These are phyloP conservation scores for Microctonus aethiopoides DNA, from an alignment of 2,888 invertebrate genomes.

Conservation along the genomic window DNA sequence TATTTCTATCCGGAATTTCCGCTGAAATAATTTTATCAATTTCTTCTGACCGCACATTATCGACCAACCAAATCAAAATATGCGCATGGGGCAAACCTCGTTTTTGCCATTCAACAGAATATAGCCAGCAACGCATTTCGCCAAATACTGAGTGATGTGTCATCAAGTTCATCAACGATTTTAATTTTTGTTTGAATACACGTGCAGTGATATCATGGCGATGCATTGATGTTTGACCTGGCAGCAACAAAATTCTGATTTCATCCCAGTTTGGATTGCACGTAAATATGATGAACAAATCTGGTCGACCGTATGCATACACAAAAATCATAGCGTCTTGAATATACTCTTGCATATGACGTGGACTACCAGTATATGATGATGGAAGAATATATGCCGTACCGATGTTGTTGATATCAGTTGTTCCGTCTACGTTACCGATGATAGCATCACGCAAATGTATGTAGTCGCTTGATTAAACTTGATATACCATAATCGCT, in stretches of 20 bases:
- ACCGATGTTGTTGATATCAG: slow-evolving; percentile 19
- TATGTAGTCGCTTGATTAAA: slow-evolving; percentile 57
- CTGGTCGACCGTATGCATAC: slow-evolving; percentile 33
- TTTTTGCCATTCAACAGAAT: slow-evolving; percentile 54
- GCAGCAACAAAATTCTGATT: slow-evolving; percentile 19
- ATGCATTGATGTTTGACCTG: slow-evolving; percentile 41
- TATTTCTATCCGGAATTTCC: slow-evolving; percentile 48
- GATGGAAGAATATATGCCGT: slow-evolving; percentile 41
- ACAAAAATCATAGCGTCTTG: slow-evolving; percentile 48
- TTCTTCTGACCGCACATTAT: slow-evolving; percentile 34
- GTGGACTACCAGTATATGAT: slow-evolving; percentile 53
- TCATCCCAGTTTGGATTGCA: slow-evolving; percentile 36
- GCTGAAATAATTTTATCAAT: slow-evolving; percentile 40
- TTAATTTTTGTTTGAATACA: no score
- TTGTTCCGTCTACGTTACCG: slow-evolving; percentile 47
- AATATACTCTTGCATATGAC: slow-evolving; percentile 59
- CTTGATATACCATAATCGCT: slow-evolving; percentile 54
- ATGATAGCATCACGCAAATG: slow-evolving; percentile 52
- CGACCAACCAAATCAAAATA: slow-evolving; percentile 49
- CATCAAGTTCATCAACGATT: slow-evolving; percentile 38
- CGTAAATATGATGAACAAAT: slow-evolving; percentile 34
- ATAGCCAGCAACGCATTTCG: slow-evolving; percentile 49
- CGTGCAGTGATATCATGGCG: slow-evolving; percentile 49
- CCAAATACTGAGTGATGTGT: slow-evolving; percentile 48
- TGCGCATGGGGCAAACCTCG: slow-evolving; percentile 53